phyloP scores from a whole-genome alignment of 2,113 vertebrate species.

The Dermatemys mawii region DNA sequence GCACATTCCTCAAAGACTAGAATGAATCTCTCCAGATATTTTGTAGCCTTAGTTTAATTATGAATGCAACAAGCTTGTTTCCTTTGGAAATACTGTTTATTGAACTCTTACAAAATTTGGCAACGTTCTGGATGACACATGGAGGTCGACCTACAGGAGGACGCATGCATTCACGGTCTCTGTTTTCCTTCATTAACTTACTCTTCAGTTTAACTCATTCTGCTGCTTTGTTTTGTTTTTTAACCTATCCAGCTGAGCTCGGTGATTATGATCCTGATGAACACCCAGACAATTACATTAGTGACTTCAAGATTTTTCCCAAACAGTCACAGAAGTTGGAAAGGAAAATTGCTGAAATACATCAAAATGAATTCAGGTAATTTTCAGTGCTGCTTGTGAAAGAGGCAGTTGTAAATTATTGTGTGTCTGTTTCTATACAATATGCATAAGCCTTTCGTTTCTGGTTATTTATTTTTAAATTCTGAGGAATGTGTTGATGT shows the following conservation, averaged over 20 bases:
- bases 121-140: neutral
- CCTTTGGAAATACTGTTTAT: neutral
- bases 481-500: neutral
- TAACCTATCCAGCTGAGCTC: slow-evolving; percentile 87
- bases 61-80: neutral
- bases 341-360: slow-evolving; percentile 95
- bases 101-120: neutral
- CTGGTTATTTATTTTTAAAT: neutral
- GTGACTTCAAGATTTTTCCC: slow-evolving; percentile 95
- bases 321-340: slow-evolving; percentile 97
- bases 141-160: neutral
- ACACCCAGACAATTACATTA: slow-evolving; percentile 94
- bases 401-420: neutral
- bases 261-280: slow-evolving; percentile 95
- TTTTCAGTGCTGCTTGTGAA: neutral
- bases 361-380: slow-evolving; percentile 96
- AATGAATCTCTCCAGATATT: neutral
- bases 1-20: neutral
- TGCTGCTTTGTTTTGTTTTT: slow-evolving; percentile 39
- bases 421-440: neutral
- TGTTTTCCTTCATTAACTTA: neutral
- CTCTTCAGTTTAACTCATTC: neutral
- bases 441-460: neutral
- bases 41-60: neutral
- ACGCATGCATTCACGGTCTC: neutral